phyloP scores from a whole-genome alignment of 2,113 vertebrate species.

The Scortum barcoo region DNA sequence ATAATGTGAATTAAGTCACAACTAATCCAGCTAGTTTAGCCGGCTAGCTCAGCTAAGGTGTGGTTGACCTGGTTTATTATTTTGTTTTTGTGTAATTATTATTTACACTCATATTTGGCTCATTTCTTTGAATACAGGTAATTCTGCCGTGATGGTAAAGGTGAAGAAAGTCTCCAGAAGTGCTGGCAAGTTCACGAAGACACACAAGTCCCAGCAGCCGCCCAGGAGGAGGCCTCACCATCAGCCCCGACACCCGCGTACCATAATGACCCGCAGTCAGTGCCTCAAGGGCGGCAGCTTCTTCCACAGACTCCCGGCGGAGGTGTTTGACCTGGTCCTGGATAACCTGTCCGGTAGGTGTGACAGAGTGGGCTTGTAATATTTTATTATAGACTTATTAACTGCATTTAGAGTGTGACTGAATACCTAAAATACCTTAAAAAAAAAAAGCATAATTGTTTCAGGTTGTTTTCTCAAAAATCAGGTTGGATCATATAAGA shows the following conservation, averaged over 20 bases:
- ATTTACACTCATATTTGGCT: not conserved
- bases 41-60: too few species aligned
- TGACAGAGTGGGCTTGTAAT: not conserved
- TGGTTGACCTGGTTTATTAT: not conserved
- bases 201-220: slow-evolving; percentile 45
- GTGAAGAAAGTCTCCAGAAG: slow-evolving; percentile 19
- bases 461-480: too few species aligned
- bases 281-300: slow-evolving; percentile 48
- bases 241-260: slow-evolving; percentile 2
- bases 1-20: not conserved
- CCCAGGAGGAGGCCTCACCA: slow-evolving; percentile 36
- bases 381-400: too few species aligned
- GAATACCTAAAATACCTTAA: too few species aligned
- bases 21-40: too few species aligned
- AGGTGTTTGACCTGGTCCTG: slow-evolving; percentile 90
- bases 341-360: slow-evolving; percentile 67
- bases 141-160: slow-evolving; percentile 17
- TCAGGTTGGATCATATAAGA: too few species aligned
- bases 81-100: not conserved
- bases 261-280: slow-evolving; percentile 61
- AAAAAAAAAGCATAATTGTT: too few species aligned
- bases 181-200: slow-evolving; percentile 3
- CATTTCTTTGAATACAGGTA: not conserved
- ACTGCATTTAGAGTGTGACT: too few species aligned
- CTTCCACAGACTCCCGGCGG: slow-evolving; percentile 87